These are phyloP conservation scores for Limnephilus auricula DNA, from an alignment of 2,888 invertebrate species.

Conservation along the genomic window DNA sequence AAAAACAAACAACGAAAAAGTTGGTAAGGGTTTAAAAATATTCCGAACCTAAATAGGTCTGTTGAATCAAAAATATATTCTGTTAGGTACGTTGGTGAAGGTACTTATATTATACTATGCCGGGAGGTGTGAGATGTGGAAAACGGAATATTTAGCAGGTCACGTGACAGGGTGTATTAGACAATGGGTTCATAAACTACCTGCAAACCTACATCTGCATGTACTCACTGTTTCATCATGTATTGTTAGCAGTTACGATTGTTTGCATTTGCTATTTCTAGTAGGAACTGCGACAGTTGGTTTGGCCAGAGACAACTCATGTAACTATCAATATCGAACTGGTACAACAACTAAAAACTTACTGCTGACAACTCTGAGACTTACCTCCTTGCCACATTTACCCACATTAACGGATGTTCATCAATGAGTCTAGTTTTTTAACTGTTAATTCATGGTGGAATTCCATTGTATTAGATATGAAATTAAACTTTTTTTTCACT, in stretches of 20 bases:
- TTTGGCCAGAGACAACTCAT: neutral
- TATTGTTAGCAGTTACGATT: neutral
- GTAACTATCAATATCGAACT: neutral
- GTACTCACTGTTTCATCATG: neutral
- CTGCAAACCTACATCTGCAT: neutral
- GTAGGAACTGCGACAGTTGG: neutral
- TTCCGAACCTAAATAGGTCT: neutral
- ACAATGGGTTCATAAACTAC: conserved; percentile 27
- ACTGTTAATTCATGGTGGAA: no score
- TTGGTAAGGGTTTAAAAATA: neutral
- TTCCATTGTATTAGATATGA: no score
- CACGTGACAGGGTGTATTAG: conserved; percentile 22
- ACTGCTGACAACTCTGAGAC: no score
- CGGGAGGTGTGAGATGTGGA: neutral
- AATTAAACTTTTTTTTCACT: no score
- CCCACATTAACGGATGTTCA: no score
- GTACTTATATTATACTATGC: neutral
- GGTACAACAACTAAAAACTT: neutral
- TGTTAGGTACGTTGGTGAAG: neutral
- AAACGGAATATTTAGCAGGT: conserved; percentile 42
- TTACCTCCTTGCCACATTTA: no score
- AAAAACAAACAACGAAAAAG: no score
- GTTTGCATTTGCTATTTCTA: neutral
- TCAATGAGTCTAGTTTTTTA: no score
- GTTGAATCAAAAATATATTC: neutral